These are phyloP conservation scores for Pipistrellus pygmaeus DNA, from an alignment of 2,797 vertebrate genomes.

Conservation along the genomic window DNA sequence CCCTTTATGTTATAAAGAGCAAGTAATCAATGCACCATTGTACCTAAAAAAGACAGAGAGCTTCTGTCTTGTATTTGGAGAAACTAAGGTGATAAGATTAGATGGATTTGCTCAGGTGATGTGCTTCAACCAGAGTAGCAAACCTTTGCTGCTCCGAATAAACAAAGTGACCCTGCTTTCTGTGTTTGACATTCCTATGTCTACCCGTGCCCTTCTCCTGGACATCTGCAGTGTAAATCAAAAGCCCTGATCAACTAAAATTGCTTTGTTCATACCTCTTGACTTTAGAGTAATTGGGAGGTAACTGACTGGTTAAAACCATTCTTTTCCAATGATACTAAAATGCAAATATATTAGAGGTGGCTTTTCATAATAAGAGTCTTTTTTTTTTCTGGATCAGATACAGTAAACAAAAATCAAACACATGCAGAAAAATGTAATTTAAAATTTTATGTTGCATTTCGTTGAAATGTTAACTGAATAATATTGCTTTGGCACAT, in stretches of 20 bases:
- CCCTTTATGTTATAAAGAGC: not conserved
- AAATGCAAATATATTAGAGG: slow-evolving; percentile 68
- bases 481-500: slow-evolving; percentile 83
- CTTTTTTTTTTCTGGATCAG: slow-evolving; percentile 48
- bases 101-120: slow-evolving; percentile 31
- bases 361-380: slow-evolving; percentile 64
- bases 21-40: slow-evolving; percentile 35
- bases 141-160: not conserved
- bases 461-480: slow-evolving; percentile 81
- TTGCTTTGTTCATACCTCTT: not conserved
- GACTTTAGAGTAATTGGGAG: not conserved
- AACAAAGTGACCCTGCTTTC: not conserved
- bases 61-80: not conserved
- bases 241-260: slow-evolving; percentile 5
- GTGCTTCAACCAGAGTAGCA: not conserved
- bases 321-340: slow-evolving; percentile 41
- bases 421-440: slow-evolving; percentile 79
- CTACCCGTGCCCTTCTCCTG: not conserved
- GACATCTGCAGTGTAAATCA: not conserved
- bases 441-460: slow-evolving; percentile 82
- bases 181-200: slow-evolving; percentile 26
- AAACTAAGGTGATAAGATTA: not conserved
- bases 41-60: slow-evolving; percentile 12
- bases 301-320: not conserved
- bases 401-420: slow-evolving; percentile 79